These are phyloP conservation scores for Patiria pectinifera DNA, from an alignment of 53 echinoderm and acorn worm genomes.

Conservation along the genomic window DNA sequence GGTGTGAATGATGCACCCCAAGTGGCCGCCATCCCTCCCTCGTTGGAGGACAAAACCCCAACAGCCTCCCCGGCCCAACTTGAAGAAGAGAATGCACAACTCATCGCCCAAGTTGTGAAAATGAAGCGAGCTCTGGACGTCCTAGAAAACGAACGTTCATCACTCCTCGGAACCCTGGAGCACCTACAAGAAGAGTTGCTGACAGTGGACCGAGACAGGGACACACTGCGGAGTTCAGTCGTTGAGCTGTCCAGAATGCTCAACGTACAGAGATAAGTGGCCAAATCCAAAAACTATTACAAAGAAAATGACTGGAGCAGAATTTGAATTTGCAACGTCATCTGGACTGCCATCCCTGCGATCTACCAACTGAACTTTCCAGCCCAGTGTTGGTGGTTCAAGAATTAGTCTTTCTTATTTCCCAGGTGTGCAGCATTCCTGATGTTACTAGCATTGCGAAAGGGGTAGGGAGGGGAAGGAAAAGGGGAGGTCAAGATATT, in stretches of 20 bases:
- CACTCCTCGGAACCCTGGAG: slow-evolving; percentile 82
- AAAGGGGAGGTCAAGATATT: too few relatives aligned
- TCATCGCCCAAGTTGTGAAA: slow-evolving; percentile 60
- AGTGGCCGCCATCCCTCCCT: background rate
- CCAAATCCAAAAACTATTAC: background rate
- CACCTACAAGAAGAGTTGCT: slow-evolving; percentile 93
- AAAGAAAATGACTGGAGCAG: background rate
- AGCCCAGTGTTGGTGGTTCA: too few relatives aligned
- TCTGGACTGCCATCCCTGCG: too few relatives aligned
- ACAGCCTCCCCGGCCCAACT: slow-evolving; percentile 35
- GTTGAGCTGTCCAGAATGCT: slow-evolving; percentile 72
- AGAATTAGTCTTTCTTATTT: too few relatives aligned
- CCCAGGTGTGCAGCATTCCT: too few relatives aligned
- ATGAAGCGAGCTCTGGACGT: slow-evolving; percentile 86
- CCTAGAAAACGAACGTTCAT: slow-evolving; percentile 91
- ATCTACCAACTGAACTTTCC: too few relatives aligned
- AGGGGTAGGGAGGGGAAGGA: too few relatives aligned
- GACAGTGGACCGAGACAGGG: slow-evolving; percentile 82
- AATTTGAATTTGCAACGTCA: background rate
- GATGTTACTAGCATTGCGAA: too few relatives aligned
- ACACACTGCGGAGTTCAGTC: slow-evolving; percentile 64
- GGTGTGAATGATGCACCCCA: slow-evolving; percentile 14
- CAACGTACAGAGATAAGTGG: slow-evolving; percentile 69
- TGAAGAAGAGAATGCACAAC: slow-evolving; percentile 72
- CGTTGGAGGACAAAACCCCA: slow-evolving; percentile 24